Percentiles rank a stretch among this genome's conserved stretches.
These are phyloP conservation scores for Rhagium mordax DNA, from an alignment of 2,888 invertebrate genomes.

Conservation along the genomic window DNA sequence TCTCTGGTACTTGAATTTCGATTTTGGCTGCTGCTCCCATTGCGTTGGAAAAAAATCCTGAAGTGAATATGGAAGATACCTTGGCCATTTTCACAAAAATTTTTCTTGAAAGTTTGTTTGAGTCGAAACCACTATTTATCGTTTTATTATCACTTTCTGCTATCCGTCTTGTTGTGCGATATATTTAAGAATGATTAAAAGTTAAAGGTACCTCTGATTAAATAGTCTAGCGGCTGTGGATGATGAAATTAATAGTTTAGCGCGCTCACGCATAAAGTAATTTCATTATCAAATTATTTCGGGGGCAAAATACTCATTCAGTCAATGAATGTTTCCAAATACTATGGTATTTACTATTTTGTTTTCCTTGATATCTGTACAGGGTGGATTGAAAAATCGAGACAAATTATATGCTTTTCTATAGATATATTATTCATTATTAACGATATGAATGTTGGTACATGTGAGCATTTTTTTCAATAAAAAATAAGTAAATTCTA, in stretches of 20 bases:
- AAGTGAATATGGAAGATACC: slow-evolving; percentile 3
- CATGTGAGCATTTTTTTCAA: no score
- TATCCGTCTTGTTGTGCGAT: slow-evolving; percentile 19
- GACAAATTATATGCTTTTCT: no score
- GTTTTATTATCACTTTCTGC: neutral
- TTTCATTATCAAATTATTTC: slow-evolving; percentile 36
- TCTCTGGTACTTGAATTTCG: neutral
- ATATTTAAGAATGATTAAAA: slow-evolving; percentile 26
- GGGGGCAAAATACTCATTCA: neutral
- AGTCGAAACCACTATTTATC: neutral
- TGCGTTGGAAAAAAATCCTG: slow-evolving; percentile 19
- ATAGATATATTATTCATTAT: no score
- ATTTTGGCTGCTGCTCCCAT: slow-evolving; percentile 13
- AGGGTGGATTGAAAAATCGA: no score
- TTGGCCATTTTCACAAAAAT: neutral
- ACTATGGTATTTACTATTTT: neutral
- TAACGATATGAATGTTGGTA: no score
- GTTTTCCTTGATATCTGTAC: no score
- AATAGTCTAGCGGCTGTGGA: slow-evolving; percentile 39
- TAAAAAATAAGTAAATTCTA: no score
- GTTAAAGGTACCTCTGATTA: slow-evolving; percentile 38
- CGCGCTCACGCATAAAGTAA: slow-evolving; percentile 16
- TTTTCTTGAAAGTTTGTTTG: no score
- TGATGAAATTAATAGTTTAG: slow-evolving; percentile 47
- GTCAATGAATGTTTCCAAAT: neutral